Evolutionary conservation across 2,113 vertebrate species (phyloP).

Genomic region (Dipodomys spectabilis): DNA sequence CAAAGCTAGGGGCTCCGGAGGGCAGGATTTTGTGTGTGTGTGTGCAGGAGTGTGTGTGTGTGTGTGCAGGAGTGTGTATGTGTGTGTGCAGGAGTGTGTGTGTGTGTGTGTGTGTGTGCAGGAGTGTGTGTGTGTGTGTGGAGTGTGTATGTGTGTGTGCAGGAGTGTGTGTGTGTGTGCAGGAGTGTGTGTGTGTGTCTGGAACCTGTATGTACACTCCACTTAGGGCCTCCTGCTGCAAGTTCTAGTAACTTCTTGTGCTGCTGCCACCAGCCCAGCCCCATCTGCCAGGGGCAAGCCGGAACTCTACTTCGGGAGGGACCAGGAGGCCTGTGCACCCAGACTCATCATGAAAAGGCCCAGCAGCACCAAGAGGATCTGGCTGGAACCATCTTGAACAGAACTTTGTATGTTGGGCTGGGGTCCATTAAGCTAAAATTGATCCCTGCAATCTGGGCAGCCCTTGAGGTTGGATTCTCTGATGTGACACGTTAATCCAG

Average conservation of each 20-base stretch:
- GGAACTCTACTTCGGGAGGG: background rate
- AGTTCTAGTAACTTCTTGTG: background rate
- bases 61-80: background rate
- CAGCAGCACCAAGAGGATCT: background rate
- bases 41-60: no score
- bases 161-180: background rate
- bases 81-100: background rate
- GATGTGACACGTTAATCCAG: background rate
- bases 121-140: no score
- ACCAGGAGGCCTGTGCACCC: background rate
- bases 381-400: background rate
- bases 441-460: accelerated
- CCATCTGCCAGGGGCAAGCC: background rate
- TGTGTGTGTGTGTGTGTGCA: background rate
- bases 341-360: background rate
- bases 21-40: background rate
- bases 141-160: background rate
- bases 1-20: background rate
- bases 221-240: background rate
- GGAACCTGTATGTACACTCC: background rate
- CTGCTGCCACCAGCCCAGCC: background rate
- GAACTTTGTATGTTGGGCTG: no score
- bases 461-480: background rate
- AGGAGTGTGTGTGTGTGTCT: background rate
- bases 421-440: background rate